Base-by-base conservation (phyloP, 2,797 vertebrate species). In the Nyctalus aviator region DNA sequence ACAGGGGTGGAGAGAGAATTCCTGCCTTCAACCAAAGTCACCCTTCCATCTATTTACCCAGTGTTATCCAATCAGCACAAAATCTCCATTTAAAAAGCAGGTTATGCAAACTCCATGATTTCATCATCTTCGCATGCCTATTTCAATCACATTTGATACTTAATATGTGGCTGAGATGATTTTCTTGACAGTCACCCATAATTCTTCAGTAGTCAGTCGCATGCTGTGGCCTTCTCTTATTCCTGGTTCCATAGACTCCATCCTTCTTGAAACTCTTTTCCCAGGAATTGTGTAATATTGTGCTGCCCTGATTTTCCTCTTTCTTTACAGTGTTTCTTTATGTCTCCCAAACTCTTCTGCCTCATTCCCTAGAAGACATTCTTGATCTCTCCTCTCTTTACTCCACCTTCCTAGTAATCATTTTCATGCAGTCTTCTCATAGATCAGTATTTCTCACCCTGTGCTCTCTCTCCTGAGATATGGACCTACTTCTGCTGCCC, bases 101-200 rank as follows among this genome's bases (percentile, higher is more conserved):
- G 17, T 11, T n/a, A 1, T 5, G 25, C 18, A 53, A 5, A 20
- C 4, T 12, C 50, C 6, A 0, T 9, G 20, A 73, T 30, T 13
- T 64, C 50, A 14, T 69, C 55, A 18, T 20, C 23, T 32, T 59
- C 4, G 1, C 6, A 10, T 32, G 12, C 14, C 41, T 82, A 7
- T 14, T 66, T 17, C 20, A 41, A 2, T 69, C 32, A 25, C 6
- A 55, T 46, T 14, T 6, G 64, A 46, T 32, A 13, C 68, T 44
- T 46, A 5, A 46, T 6, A 5, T 18, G 17, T 35, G 6, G 2
- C 25, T 50, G 32, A 72, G 32, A 50, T 37, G 30, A 20, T 83
- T 18, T 64, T 23, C 50, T 1, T 41, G 48, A 66, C 25, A n/a
- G 48, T 48, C 44, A 50, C 50, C 44, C 2, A 0, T 8, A n/a